These are phyloP conservation scores for Brotula barbata DNA, from an alignment of 2,797 vertebrate genomes.

Conservation along the genomic window DNA sequence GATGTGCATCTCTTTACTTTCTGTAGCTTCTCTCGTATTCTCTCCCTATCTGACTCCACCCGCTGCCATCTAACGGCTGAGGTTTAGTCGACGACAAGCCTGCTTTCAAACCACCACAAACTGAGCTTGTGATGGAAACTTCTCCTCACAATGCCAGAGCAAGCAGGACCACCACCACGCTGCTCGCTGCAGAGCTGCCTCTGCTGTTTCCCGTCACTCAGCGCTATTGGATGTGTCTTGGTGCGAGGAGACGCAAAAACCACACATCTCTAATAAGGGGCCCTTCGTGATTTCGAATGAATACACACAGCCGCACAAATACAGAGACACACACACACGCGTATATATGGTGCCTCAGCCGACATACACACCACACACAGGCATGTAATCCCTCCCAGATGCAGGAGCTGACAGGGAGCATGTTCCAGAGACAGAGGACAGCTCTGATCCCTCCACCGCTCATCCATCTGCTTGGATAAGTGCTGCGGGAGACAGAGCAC, in stretches of 20 bases:
- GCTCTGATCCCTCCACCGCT: slow-evolving; percentile 12
- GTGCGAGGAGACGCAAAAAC: slow-evolving; percentile 23
- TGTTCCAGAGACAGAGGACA: slow-evolving; percentile 31
- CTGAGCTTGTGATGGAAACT: slow-evolving; percentile 49
- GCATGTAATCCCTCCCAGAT: slow-evolving; percentile 52
- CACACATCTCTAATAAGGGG: slow-evolving; percentile 34
- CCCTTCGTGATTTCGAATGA: slow-evolving; percentile 31
- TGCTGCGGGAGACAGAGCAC: slow-evolving; percentile 26
- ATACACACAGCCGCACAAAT: slow-evolving; percentile 10
- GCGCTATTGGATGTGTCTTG: slow-evolving; percentile 13
- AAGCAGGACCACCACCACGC: slow-evolving; percentile 41
- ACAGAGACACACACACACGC: slow-evolving; percentile 19
- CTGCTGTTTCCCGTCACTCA: slow-evolving; percentile 11
- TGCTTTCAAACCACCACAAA: slow-evolving; percentile 49
- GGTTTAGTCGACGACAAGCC: slow-evolving; percentile 36
- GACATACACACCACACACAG: slow-evolving; percentile 33
- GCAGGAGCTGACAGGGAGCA: slow-evolving; percentile 22
- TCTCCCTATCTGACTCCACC: slow-evolving; percentile 26
- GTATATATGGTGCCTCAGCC: background rate
- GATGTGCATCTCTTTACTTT: background rate
- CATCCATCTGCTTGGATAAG: slow-evolving; percentile 18
- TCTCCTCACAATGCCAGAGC: slow-evolving; percentile 27
- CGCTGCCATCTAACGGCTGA: slow-evolving; percentile 29
- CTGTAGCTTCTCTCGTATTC: background rate
- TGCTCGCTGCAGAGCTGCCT: background rate